Base-by-base conservation (phyloP, 2,113 vertebrate species). In the Rana temporaria region DNA sequence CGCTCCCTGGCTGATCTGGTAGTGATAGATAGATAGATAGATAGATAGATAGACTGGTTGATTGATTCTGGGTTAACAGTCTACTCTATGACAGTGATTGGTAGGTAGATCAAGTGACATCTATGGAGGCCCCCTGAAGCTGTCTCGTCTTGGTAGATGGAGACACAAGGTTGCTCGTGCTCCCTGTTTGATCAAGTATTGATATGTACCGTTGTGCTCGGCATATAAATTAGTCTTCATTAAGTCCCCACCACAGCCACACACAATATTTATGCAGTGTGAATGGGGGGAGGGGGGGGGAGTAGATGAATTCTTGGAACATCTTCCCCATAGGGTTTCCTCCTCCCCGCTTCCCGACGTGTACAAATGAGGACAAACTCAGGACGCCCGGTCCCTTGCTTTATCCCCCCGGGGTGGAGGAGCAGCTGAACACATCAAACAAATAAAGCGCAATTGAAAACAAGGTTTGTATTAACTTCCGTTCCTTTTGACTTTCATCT, bases 401-500 rank as follows among this genome's bases (percentile, higher is more conserved):
- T 65, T 34, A 20, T 59, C 53, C 71, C 56, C 48, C 26, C 3
- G 55, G 55, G 71, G 55, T 22, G 11, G 20, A 32, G 26, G 22
- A 16, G 34, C 19, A 18, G 34, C 52, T 56, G 32, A 56, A 69
- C 24, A 18, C 14, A 55, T 56, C 48, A 69, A 59, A 71, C 32
- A 80, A 48, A 60, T 62, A 22, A 17, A 62, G 18, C 34, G 48
- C 0, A 34, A 59, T 62, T 14, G 67, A 62, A 80, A 71, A 52
- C 56, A 63, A 63, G 55, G 20, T 71, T 71, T 71, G 67, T 52
- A 38, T 71, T 63, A 52, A 71, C 20, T 60, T 80, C 32, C 26
- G 17, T n/a, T n/a, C 14, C 42, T 11, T 59, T 69, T 79, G 66
- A 79, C 78, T 68, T 79, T 79, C 52, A 56, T 55, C 62, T 79